These are phyloP conservation scores for Procapra przewalskii DNA, from an alignment of 2,113 vertebrate genomes.

Conservation along the genomic window DNA sequence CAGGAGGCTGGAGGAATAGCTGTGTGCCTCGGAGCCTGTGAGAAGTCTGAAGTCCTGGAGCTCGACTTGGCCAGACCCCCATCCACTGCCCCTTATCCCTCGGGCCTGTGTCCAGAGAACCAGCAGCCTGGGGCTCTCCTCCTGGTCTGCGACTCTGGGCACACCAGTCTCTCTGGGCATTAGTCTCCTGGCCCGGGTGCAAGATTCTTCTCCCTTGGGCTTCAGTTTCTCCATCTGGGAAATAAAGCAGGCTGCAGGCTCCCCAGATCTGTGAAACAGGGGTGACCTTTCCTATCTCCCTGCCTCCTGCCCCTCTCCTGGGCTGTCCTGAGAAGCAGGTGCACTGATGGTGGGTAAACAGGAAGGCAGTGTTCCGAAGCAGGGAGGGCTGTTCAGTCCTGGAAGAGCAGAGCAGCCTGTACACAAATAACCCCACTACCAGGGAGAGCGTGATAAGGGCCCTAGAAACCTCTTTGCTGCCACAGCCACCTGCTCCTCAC, in stretches of 20 bases:
- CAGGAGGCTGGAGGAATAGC: neutral
- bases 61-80: neutral
- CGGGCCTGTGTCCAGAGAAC: neutral
- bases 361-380: neutral
- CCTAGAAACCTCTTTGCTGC: conserved; percentile 46
- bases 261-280: neutral
- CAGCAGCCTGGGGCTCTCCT: neutral
- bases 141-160: neutral
- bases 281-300: conserved; percentile 37
- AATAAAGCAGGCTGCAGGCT: neutral
- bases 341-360: neutral
- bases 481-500: conserved; percentile 60
- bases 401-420: neutral
- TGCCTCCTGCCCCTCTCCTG: neutral
- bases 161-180: neutral
- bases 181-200: neutral
- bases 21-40: neutral
- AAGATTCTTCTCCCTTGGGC: neutral
- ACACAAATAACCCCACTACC: conserved; percentile 55
- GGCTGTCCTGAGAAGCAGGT: conserved; percentile 50
- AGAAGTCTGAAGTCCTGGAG: neutral
- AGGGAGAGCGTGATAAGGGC: conserved; percentile 41
- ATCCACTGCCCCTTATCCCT: neutral
- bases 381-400: neutral
- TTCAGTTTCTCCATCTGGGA: neutral